Evolutionary conservation across 2,797 vertebrate species (phyloP).

Genomic region (Sardinella longiceps): DNA sequence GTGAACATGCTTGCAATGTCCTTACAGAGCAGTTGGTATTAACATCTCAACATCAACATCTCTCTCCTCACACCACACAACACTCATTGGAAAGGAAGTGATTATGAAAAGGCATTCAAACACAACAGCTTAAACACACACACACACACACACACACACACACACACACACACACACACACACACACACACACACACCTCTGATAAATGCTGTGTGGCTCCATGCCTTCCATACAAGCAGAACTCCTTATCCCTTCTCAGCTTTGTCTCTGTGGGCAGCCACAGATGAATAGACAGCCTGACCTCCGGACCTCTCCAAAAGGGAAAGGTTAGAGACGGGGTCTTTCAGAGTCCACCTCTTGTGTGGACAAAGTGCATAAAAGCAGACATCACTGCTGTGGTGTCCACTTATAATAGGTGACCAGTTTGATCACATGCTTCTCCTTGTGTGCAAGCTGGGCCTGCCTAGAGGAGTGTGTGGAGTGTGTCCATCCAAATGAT

Average conservation of each 20-base stretch:
- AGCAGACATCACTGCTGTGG: not conserved
- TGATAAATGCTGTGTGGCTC: not conserved
- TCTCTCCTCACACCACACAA: not conserved
- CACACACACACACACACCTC: no score
- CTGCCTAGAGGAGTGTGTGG: not conserved
- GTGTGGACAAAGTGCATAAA: conserved; percentile 13
- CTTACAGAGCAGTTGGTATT: not conserved
- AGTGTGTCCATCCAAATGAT: not conserved
- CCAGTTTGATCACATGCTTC: not conserved
- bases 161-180: no score
- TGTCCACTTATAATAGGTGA: conserved; percentile 6
- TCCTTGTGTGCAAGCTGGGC: not conserved
- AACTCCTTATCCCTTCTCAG: not conserved
- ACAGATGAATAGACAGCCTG: not conserved
- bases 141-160: no score
- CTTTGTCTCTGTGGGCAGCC: not conserved
- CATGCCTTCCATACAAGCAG: not conserved
- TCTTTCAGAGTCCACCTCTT: not conserved
- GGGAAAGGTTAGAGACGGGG: not conserved
- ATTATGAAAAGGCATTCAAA: not conserved
- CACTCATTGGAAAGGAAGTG: not conserved
- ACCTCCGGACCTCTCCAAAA: not conserved
- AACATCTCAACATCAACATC: not conserved
- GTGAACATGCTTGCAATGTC: no score
- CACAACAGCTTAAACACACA: no score